A percentile compares a stretch with the other conserved stretches of the same genome.
These are phyloP conservation scores for Macaria liturata DNA, from an alignment of 2,888 invertebrate species.

Conservation along the genomic window DNA sequence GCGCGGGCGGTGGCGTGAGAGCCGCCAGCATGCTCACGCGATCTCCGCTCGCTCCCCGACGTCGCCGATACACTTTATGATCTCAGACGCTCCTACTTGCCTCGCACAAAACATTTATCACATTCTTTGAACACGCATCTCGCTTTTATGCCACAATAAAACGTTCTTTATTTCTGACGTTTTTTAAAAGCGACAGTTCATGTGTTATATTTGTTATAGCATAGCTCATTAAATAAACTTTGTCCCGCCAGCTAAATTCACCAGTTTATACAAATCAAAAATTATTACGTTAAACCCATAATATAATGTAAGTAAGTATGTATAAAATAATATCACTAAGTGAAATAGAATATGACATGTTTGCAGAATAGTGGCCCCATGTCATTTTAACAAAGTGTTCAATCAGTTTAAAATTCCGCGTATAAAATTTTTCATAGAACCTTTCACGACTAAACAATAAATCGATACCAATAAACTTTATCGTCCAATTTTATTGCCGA, in stretches of 20 bases:
- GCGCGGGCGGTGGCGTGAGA: conserved; percentile 35
- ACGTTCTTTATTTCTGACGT: conserved; percentile 20
- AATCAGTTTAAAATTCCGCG: conserved; percentile 11
- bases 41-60: conserved; percentile 32
- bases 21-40: conserved; percentile 42
- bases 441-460: conserved; percentile 27
- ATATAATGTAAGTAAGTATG: no score
- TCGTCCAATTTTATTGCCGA: conserved; percentile 45
- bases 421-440: conserved; percentile 15
- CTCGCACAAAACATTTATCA: conserved; percentile 42
- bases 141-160: conserved; percentile 32
- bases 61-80: conserved; percentile 40
- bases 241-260: neutral
- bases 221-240: conserved; percentile 3
- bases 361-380: no score
- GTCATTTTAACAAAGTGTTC: neutral
- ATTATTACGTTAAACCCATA: no score
- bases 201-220: conserved; percentile 13
- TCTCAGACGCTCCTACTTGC: conserved; percentile 35
- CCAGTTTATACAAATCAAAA: no score
- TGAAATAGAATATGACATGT: no score
- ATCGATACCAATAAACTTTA: conserved; percentile 44
- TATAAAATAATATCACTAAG: no score
- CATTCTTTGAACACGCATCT: conserved; percentile 46
- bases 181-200: conserved; percentile 11